phyloP scores from a whole-genome alignment of 2,797 vertebrate species.

The Notolepis coatsorum region DNA sequence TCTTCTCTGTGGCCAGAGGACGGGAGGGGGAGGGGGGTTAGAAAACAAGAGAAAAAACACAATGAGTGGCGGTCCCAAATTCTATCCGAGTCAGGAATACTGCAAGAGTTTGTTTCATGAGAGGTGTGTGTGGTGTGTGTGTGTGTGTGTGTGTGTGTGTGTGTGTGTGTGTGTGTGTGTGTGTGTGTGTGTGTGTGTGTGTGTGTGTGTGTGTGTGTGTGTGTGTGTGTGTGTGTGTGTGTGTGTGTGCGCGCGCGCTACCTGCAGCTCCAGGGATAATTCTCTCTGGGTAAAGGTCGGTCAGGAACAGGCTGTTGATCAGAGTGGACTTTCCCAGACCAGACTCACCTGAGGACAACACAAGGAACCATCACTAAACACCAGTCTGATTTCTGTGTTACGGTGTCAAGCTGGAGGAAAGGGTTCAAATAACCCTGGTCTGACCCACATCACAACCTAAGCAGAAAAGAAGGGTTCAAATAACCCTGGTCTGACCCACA shows the following conservation, averaged over 20 bases:
- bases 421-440: no score
- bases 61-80: no score
- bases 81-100: no score
- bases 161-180: not conserved
- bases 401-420: no score
- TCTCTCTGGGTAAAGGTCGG: constrained; percentile 97
- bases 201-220: no score
- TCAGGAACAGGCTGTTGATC: constrained; percentile 98
- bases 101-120: no score
- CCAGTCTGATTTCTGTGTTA: no score
- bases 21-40: not conserved
- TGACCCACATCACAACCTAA: no score
- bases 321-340: constrained; percentile 97
- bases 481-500: no score
- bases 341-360: constrained; percentile 88
- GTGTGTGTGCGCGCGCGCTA: constrained; percentile 56
- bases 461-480: no score
- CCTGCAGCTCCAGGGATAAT: constrained; percentile 97
- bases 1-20: constrained; percentile 85
- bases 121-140: no score
- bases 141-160: not conserved
- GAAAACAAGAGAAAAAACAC: not conserved
- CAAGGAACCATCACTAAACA: constrained; percentile 1
- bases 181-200: not conserved
- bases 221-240: not conserved